Evolutionary conservation across 2,888 invertebrate species (phyloP).

Genomic region (Pyrrhosoma nymphula): DNA sequence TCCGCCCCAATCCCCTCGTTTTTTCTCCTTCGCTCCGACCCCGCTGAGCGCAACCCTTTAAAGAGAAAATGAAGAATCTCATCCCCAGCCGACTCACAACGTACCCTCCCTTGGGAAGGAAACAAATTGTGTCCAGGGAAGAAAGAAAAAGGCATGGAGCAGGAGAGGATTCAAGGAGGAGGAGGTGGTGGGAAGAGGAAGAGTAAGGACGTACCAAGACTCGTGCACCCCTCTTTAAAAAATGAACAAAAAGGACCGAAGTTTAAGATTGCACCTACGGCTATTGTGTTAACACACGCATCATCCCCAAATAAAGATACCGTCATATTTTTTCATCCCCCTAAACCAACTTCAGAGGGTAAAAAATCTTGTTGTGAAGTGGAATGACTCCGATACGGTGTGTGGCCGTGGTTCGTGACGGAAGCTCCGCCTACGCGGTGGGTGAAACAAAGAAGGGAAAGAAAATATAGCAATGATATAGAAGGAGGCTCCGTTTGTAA

Average conservation of each 20-base stretch:
- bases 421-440: neutral
- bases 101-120: neutral
- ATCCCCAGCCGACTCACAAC: neutral
- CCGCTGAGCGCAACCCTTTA: neutral
- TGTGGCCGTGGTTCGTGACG: neutral
- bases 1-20: neutral
- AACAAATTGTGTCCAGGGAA: neutral
- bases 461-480: neutral
- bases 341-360: neutral
- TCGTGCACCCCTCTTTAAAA: neutral
- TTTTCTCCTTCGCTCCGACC: neutral
- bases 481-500: no score
- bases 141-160: neutral
- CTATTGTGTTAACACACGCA: neutral
- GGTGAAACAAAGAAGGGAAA: neutral
- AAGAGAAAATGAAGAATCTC: neutral
- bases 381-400: neutral
- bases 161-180: neutral
- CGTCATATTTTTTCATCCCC: neutral
- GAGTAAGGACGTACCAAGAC: neutral
- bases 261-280: neutral
- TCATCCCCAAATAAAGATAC: neutral
- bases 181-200: neutral
- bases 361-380: neutral
- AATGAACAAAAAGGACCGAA: neutral